Base-by-base conservation (phyloP, 2,888 invertebrate species). In the Alcis repandata region DNA sequence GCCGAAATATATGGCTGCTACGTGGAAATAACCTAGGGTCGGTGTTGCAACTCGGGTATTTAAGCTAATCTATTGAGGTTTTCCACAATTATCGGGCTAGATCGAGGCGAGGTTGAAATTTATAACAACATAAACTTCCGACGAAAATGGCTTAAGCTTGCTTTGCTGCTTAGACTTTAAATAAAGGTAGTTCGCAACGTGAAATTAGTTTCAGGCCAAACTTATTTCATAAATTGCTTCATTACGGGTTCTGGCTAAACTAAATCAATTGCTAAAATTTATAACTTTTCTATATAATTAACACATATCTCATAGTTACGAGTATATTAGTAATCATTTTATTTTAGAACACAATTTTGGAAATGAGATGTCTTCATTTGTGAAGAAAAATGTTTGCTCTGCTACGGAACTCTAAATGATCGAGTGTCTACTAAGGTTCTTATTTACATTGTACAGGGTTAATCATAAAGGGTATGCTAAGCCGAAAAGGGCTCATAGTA, bases 111-210 rank as follows among this genome's bases (percentile, higher is more conserved):
- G 83, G 79, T 69, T 70, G 63, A 67, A 81, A 86, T 88, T 86
- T 85, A 87, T 80, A 82, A 80, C 83, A 74, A 72, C 78, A 83
- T 83, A 80, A 84, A 85, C 79, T 79, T 81, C 74, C 75, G 73
- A 78, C 78, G 77, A 80, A 83, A 83, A 82, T 69, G 77, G 77
- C 73, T 73, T 72, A 72, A 76, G 76, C 70, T 67, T 62, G 61
- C 53, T 63, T 57, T 59, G 49, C 48, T 70, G 72, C 68, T n/a
- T 72, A 61, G 69, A 68, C 66, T 79, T 60, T 54, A 60, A 57
- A 60, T 54, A 60, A 57, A 60, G 52, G 13, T 51, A 60, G 51
- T 57, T 57, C 45, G 63, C 61, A 46, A 60, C 52, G 45, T 33
- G 57, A 15, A 41, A 40, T 48, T 41, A 56, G 43, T 56, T 56